Percentiles rank a stretch among this genome's conserved stretches.
Conservation (phyloP, 35 echinoderm and acorn worm genomes). For the Diadema setosum region DNA sequence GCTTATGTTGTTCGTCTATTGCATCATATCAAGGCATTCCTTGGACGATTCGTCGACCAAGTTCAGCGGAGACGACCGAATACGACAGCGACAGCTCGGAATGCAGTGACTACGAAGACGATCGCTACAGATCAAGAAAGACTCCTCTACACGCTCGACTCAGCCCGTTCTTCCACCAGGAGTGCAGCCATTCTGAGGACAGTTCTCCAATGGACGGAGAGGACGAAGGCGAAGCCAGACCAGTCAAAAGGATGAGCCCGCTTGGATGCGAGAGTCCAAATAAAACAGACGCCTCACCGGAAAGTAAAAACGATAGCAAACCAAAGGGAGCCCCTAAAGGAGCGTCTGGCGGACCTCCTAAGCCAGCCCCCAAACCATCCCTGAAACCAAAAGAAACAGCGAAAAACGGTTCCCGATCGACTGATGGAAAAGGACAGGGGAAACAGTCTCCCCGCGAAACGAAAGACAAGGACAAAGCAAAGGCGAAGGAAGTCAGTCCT, state of each 20-base stretch:
- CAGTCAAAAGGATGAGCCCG: slow-evolving; percentile 57
- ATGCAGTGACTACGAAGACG: slow-evolving; percentile 66
- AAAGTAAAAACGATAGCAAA: background rate
- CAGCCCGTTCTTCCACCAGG: slow-evolving; percentile 68
- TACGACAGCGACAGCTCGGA: slow-evolving; percentile 66
- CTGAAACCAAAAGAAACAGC: background rate
- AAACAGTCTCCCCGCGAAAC: background rate
- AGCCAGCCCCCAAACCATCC: background rate
- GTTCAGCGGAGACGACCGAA: slow-evolving; percentile 57
- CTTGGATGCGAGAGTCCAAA: slow-evolving; percentile 59
- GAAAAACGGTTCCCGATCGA: background rate
- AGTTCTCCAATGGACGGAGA: slow-evolving; percentile 26
- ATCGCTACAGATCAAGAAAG: slow-evolving; percentile 6
- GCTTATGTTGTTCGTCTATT: slow-evolving; percentile 59
- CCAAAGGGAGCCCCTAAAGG: background rate
- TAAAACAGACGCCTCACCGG: slow-evolving; percentile 1
- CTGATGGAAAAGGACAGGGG: background rate
- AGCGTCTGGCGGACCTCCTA: background rate
- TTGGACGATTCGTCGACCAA: slow-evolving; percentile 57
- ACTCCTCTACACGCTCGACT: slow-evolving; percentile 57
- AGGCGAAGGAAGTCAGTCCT: background rate
- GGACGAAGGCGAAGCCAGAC: slow-evolving; percentile 17
- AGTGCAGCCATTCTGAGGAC: slow-evolving; percentile 36
- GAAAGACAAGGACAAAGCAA: background rate
- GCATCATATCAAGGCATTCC: slow-evolving; percentile 68